Percentiles rank a stretch among this genome's conserved stretches.
Conservation (phyloP, 2,888 invertebrate species). For the Agrochola lychnidis region DNA sequence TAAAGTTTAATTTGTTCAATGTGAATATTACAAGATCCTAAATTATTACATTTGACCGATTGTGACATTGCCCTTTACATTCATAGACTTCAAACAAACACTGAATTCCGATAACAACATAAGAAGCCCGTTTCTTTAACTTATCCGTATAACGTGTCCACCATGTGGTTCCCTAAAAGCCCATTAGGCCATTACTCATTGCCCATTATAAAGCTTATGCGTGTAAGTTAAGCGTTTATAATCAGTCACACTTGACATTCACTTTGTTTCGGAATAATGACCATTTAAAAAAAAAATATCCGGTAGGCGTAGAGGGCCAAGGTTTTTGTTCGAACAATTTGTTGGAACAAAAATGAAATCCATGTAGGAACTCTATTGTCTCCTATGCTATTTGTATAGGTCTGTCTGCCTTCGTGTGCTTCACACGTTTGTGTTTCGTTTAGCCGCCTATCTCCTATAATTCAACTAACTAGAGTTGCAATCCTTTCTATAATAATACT, state of each 20-base stretch:
- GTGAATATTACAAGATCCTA: not conserved
- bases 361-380: not conserved
- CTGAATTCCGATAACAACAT: not conserved
- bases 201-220: slow-evolving; percentile 11
- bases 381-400: not conserved
- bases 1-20: not conserved
- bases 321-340: not conserved
- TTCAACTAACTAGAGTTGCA: not conserved
- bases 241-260: slow-evolving; percentile 18
- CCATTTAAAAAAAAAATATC: not conserved
- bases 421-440: not conserved
- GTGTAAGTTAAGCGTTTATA: slow-evolving; percentile 4
- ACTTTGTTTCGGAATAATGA: slow-evolving; percentile 4
- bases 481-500: not conserved
- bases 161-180: slow-evolving; percentile 2
- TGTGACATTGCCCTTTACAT: not conserved
- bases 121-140: slow-evolving; percentile 2
- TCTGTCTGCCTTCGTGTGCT: not conserved
- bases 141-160: not conserved
- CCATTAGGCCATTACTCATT: not conserved
- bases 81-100: not conserved
- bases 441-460: not conserved
- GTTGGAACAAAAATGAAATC: not conserved
- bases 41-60: not conserved
- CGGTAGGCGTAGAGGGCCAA: not conserved